Conservation (phyloP, 2,888 invertebrate genomes). For the Eledona agricola region DNA sequence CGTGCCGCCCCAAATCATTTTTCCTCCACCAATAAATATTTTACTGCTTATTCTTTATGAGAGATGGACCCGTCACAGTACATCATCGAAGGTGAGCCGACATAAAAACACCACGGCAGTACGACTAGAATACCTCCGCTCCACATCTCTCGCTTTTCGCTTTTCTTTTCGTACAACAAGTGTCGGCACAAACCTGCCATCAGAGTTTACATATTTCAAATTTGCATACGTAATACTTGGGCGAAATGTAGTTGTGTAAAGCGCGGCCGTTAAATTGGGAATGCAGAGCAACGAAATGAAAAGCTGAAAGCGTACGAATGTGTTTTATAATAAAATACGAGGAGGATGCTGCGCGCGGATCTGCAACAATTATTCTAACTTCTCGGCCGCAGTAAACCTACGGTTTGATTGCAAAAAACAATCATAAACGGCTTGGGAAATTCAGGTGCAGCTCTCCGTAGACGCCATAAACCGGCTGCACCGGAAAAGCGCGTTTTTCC, state of each 20-base stretch:
- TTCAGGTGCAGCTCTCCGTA: too few relatives aligned
- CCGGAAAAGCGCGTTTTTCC: too few relatives aligned
- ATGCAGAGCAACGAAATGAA: slow-evolving; percentile 16
- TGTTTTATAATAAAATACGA: slow-evolving; percentile 15
- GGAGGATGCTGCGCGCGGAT: neutral
- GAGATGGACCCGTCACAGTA: slow-evolving; percentile 4
- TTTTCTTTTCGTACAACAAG: too few relatives aligned
- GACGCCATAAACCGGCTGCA: too few relatives aligned
- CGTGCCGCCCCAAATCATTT: slow-evolving; percentile 8
- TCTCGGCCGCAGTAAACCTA: too few relatives aligned
- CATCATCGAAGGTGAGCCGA: slow-evolving; percentile 1
- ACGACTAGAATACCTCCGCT: too few relatives aligned
- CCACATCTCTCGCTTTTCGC: too few relatives aligned
- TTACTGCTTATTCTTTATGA: slow-evolving; percentile 15
- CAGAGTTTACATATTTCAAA: slow-evolving; percentile 15
- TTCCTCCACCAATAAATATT: slow-evolving; percentile 10
- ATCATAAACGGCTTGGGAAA: too few relatives aligned
- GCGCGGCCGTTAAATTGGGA: slow-evolving; percentile 22
- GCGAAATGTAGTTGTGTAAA: slow-evolving; percentile 21
- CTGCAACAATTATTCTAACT: slow-evolving; percentile 1
- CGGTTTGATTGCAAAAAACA: too few relatives aligned
- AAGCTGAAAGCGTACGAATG: slow-evolving; percentile 15
- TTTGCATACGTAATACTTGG: slow-evolving; percentile 25
- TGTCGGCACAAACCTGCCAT: too few relatives aligned
- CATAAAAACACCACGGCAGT: too few relatives aligned